Percentiles rank a stretch among this genome's conserved stretches.
Conservation (phyloP, 2,888 invertebrate species). For the Metopia argyrocephala region DNA sequence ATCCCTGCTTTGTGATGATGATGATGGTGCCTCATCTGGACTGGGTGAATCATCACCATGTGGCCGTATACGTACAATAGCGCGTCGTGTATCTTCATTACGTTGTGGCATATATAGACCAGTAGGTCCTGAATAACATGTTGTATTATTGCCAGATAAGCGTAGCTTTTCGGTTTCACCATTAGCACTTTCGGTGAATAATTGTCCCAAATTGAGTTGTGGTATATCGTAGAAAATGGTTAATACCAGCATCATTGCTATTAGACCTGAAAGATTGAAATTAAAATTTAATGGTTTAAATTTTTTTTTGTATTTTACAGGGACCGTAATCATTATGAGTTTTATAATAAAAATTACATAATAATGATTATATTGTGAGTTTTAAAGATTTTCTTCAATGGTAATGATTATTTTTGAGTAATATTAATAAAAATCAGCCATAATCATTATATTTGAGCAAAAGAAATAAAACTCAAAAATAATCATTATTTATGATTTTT, state of each 20-base stretch:
- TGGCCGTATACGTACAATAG: conserved; percentile 83
- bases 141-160: conserved; percentile 80
- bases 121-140: conserved; percentile 77
- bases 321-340: no score
- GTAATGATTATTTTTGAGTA: no score
- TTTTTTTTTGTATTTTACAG: no score
- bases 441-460: no score
- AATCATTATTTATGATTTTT: no score
- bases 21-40: conserved; percentile 84
- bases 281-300: no score
- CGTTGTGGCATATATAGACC: conserved; percentile 78
- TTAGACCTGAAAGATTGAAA: conserved; percentile 85
- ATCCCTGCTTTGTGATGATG: conserved; percentile 82
- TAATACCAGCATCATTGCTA: conserved; percentile 90
- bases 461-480: no score
- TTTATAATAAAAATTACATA: no score
- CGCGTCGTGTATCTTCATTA: conserved; percentile 81
- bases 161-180: conserved; percentile 84
- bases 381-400: no score
- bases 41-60: conserved; percentile 84
- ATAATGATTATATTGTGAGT: no score
- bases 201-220: conserved; percentile 89
- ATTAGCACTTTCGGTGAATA: conserved; percentile 84
- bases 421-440: no score
- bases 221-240: conserved; percentile 94